phyloP scores from a whole-genome alignment of 1,140 invertebrate genomes.

The Drosophila tsacasi region DNA sequence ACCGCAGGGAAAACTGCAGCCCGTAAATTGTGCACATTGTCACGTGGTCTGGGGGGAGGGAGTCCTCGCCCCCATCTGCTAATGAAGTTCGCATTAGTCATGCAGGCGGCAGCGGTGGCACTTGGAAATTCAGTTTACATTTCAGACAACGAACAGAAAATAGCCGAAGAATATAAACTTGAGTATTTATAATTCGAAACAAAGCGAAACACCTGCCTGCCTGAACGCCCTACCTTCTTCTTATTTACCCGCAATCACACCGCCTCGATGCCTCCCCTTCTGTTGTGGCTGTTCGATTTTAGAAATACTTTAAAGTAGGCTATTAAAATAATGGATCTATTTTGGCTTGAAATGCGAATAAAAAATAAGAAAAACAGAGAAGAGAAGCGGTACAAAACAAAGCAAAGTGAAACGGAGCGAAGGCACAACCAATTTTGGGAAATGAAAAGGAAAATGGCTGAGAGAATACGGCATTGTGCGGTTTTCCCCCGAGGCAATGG shows the following conservation, averaged over 20 bases:
- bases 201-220: constrained; percentile 38
- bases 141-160: constrained; percentile 11
- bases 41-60: constrained; percentile 38
- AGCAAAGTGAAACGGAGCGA: constrained; percentile 42
- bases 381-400: constrained; percentile 37
- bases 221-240: neutral
- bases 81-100: constrained; percentile 78
- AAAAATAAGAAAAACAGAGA: constrained; percentile 21
- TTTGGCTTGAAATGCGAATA: constrained; percentile 60
- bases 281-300: constrained; percentile 57
- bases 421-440: constrained; percentile 61
- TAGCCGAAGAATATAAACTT: constrained; percentile 21
- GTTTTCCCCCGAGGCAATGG: constrained; percentile 29
- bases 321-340: constrained; percentile 83
- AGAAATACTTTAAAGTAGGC: constrained; percentile 80
- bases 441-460: constrained; percentile 14
- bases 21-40: constrained; percentile 60
- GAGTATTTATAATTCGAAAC: constrained; percentile 47
- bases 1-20: constrained; percentile 25
- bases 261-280: neutral
- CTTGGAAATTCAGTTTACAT: constrained; percentile 55
- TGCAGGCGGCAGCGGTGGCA: constrained; percentile 34
- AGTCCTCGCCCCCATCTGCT: constrained; percentile 22
- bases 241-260: constrained; percentile 4
- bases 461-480: constrained; percentile 10